Conservation (phyloP, 2,113 vertebrate species). For the Pan paniscus region DNA sequence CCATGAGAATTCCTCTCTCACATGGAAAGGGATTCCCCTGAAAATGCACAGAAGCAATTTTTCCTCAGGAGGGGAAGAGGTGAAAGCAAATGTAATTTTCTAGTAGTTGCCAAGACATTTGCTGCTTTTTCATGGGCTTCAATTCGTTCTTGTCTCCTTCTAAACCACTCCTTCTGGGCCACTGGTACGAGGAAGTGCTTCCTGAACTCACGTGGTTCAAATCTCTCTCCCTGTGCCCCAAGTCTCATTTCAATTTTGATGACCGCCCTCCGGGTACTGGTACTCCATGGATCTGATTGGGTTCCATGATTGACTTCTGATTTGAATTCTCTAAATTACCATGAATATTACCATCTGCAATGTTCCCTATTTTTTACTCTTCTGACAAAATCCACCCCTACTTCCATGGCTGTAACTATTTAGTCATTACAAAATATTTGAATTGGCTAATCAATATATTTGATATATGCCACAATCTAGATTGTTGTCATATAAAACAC, state of each 20-base stretch:
- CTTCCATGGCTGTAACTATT: not conserved
- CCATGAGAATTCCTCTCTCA: not conserved
- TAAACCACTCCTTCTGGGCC: not conserved
- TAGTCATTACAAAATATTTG: not conserved
- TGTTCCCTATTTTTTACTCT: not conserved
- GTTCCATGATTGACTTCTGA: not conserved
- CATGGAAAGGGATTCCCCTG: not conserved
- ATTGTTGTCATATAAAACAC: not conserved
- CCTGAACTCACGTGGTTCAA: not conserved
- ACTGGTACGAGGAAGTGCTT: not conserved
- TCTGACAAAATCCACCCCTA: not conserved
- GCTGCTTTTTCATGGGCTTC: not conserved
- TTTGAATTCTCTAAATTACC: not conserved
- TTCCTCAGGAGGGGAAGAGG: not conserved
- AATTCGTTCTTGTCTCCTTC: not conserved
- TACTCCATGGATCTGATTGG: not conserved
- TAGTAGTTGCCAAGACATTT: not conserved
- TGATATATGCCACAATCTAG: not conserved
- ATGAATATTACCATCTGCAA: not conserved
- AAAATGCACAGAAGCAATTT: not conserved
- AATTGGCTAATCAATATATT: not conserved
- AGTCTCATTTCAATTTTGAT: not conserved
- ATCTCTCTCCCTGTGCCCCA: not conserved
- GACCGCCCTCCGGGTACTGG: not conserved
- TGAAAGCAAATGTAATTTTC: not conserved